Evolutionary conservation across 2,113 vertebrate genomes (phyloP), one percentile per base, ranked within the genome.

Genomic region (Xenopus tropicalis): DNA sequence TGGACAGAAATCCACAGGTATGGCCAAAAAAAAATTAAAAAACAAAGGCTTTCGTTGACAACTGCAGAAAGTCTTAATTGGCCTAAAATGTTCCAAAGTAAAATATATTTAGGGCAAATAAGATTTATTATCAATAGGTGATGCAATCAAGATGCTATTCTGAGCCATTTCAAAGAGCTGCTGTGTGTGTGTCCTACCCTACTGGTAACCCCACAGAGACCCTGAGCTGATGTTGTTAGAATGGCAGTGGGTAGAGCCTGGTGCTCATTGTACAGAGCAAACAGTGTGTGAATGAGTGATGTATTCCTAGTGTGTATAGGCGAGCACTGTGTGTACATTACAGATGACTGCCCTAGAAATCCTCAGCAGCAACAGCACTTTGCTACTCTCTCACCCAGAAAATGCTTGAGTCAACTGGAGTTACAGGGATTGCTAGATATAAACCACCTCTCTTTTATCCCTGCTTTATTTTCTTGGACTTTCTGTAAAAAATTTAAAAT

Each of bases 341-440:
- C 56, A 43, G 65, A 57, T 54, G 72, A 54, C 46, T 62, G 72
- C 66, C 58, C 29, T 22, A 19, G 66, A 66, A 67, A 22, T 52
- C 59, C 23, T 65, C 65, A 48, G 56, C 54, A 74, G 54, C 56
- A 10, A 7, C 72, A 37, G 43, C 54, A 66, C 72, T 75, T 75
- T 75, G 72, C 44, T 37, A 62, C 20, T 75, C 56, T 44, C 19
- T 75, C 72, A 75, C 57, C 64, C 66, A 69, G 14, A 54, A 69
- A 68, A 75, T 75, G 23, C 46, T 24, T 23, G 46, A 62, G 67
- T 63, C 72, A 75, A 69, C 46, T 29, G 16, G 65, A 25, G n/a
- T 54, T 54, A 54, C 52, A 54, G 52, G 16, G 52, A 48, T 48
- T 48, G 6, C 14, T 44, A 44, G 43, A 44, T 8, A 44, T 13